Evolutionary conservation across 2,888 invertebrate genomes (phyloP).

Genomic region (Sinelater perroti): DNA sequence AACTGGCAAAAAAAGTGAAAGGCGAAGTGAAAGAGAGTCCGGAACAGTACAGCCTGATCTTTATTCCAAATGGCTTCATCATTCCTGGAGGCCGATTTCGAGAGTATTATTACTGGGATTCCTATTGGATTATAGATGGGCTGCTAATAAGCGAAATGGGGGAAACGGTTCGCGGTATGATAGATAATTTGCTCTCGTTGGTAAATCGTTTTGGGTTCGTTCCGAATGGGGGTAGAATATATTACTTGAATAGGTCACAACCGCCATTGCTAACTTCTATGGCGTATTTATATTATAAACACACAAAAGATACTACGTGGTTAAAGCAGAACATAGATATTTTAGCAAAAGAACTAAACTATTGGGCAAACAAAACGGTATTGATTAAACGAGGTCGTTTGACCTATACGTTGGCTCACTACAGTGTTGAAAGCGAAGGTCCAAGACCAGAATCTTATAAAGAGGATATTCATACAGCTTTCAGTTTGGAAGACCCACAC

Average conservation of each 20-base stretch:
- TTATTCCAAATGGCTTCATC: slow-evolving; percentile 68
- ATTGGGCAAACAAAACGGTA: slow-evolving; percentile 70
- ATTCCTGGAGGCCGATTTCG: slow-evolving; percentile 77
- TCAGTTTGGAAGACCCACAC: slow-evolving; percentile 53
- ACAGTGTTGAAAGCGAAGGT: slow-evolving; percentile 68
- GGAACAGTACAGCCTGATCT: slow-evolving; percentile 56
- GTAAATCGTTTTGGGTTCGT: slow-evolving; percentile 74
- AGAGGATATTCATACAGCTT: slow-evolving; percentile 68
- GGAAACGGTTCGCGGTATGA: slow-evolving; percentile 76
- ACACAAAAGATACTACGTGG: slow-evolving; percentile 73
- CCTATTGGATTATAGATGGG: slow-evolving; percentile 87
- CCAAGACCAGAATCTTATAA: slow-evolving; percentile 78
- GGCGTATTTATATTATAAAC: slow-evolving; percentile 73
- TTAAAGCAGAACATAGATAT: slow-evolving; percentile 65
- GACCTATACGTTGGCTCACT: slow-evolving; percentile 68
- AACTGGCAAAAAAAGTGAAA: slow-evolving; percentile 69
- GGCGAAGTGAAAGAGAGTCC: slow-evolving; percentile 63
- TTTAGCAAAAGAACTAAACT: slow-evolving; percentile 71
- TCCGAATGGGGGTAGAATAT: slow-evolving; percentile 85
- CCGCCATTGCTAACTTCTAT: slow-evolving; percentile 78
- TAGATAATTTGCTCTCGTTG: slow-evolving; percentile 77
- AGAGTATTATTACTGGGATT: slow-evolving; percentile 88
- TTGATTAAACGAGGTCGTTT: slow-evolving; percentile 62
- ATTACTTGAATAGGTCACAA: slow-evolving; percentile 77
- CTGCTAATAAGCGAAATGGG: slow-evolving; percentile 80